These are phyloP conservation scores for Sycon ciliatum DNA, from an alignment of 37 sponge, comb jelly and placozoan genomes.

Conservation along the genomic window DNA sequence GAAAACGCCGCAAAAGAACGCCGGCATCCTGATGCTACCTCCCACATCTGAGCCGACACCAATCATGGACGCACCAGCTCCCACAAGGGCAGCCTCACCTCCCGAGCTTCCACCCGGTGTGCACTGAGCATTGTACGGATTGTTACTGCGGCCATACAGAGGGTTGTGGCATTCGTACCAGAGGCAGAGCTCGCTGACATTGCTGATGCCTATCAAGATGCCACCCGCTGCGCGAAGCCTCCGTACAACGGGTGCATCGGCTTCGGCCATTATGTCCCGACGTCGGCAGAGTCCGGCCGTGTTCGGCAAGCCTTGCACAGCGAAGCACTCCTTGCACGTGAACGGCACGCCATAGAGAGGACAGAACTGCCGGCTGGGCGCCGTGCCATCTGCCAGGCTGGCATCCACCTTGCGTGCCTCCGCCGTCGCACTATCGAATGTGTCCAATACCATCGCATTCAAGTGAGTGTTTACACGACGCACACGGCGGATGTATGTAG, in stretches of 20 bases:
- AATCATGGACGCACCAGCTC: slow-evolving; percentile 29
- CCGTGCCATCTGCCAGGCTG: too few species aligned
- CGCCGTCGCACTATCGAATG: too few species aligned
- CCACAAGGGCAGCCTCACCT: slow-evolving; percentile 55
- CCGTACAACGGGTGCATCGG: slow-evolving; percentile 37
- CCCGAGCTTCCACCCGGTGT: slow-evolving; percentile 53
- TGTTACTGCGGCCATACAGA: slow-evolving; percentile 51
- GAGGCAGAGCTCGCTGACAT: slow-evolving; percentile 49
- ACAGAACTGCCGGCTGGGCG: too few species aligned
- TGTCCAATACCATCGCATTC: too few species aligned
- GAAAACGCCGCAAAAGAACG: slow-evolving; percentile 50
- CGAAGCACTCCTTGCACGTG: slow-evolving; percentile 47
- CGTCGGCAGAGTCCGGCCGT: slow-evolving; percentile 39
- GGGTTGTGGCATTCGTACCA: slow-evolving; percentile 52
- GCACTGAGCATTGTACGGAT: slow-evolving; percentile 50
- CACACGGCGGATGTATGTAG: too few species aligned
- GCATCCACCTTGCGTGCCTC: too few species aligned
- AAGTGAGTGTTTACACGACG: too few species aligned
- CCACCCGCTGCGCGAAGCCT: slow-evolving; percentile 46
- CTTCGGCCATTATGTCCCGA: slow-evolving; percentile 17
- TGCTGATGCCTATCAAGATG: slow-evolving; percentile 46
- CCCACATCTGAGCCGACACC: slow-evolving; percentile 60
- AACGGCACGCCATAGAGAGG: slow-evolving; percentile 54
- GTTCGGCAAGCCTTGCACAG: slow-evolving; percentile 35
- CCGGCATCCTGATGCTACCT: slow-evolving; percentile 68